Percentiles rank a stretch among this genome's conserved stretches.
These are phyloP conservation scores for Alca torda DNA, from an alignment of 2,797 vertebrate genomes.

Conservation along the genomic window DNA sequence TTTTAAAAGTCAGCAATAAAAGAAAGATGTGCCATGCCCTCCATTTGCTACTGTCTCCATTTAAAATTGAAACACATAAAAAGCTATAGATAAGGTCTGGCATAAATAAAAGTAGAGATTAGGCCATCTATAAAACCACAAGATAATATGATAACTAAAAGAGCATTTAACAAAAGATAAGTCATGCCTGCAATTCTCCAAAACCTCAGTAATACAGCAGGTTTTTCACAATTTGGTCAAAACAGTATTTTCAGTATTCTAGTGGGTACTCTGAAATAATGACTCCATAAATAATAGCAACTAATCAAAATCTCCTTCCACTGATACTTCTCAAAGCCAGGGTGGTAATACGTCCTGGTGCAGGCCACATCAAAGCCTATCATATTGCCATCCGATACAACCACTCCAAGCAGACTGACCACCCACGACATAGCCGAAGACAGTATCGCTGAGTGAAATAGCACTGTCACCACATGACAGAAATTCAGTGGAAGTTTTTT, in stretches of 20 bases:
- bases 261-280: not conserved
- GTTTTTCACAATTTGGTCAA: not conserved
- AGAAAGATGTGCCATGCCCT: not conserved
- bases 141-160: not conserved
- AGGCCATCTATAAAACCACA: not conserved
- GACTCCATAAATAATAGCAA: not conserved
- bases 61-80: constrained; percentile 1
- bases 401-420: not conserved
- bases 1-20: not conserved
- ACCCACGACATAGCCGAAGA: not conserved
- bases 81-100: not conserved
- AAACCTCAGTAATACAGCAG: not conserved
- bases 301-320: not conserved
- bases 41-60: not conserved
- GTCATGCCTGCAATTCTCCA: not conserved
- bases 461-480: not conserved
- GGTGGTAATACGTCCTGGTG: not conserved
- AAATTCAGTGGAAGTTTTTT: not conserved
- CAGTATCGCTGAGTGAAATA: not conserved
- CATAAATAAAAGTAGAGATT: not conserved
- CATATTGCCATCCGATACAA: not conserved
- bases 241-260: not conserved
- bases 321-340: not conserved
- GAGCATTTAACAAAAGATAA: not conserved
- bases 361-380: not conserved